Base-by-base conservation (phyloP, 2,113 vertebrate genomes). In the Tychaedon coryphoeus region DNA sequence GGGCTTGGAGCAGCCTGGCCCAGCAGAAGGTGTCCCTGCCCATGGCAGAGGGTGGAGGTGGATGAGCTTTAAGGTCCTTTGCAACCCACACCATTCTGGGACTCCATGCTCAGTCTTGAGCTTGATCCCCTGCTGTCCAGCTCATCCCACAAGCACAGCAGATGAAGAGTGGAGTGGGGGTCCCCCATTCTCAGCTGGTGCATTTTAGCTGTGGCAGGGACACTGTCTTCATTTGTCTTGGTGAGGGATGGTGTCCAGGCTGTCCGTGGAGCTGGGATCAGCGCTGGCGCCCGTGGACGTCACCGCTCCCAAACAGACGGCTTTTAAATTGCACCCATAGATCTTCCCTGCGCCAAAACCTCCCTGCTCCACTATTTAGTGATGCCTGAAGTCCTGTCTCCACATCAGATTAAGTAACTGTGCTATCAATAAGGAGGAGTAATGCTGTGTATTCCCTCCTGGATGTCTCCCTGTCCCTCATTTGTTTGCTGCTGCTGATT, bases 361-460 rank as follows among this genome's bases (percentile, higher is more conserved):
- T 69, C 77, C 67, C 93, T 94, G 90, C 85, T 94, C 75, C 91
- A 78, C 62, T 93, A 84, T 78, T 97, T 94, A 90, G 78, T 8
- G 12, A 81, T 88, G 95, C 82, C 94, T 95, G 51, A 82, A 96
- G 95, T 94, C 93, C 65, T 29, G 38, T 74, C 64, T 95, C 74
- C 92, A 96, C 93, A 93, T 95, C 94, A 96, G 96, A 95, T 92
- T 92, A 97, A 97, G 95, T 90, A 93, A 90, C 93, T 89, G 88
- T 40, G 61, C 95, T 87, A 97, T 97, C 97, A 95, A 96, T 97
- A 97, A 97, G 77, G 84, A 95, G 95, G 93, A 96, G 83, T 95
- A 87, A 85, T 84, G 65, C 2, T 7, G 40, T 74, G 33, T 60
- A 42, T 76, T 95, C 95, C 97, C 82, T 81, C 67, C 91, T 95